A percentile compares a stretch with the other conserved stretches of the same genome.
Conservation (phyloP, 2,888 invertebrate genomes). For the Belgica antarctica region DNA sequence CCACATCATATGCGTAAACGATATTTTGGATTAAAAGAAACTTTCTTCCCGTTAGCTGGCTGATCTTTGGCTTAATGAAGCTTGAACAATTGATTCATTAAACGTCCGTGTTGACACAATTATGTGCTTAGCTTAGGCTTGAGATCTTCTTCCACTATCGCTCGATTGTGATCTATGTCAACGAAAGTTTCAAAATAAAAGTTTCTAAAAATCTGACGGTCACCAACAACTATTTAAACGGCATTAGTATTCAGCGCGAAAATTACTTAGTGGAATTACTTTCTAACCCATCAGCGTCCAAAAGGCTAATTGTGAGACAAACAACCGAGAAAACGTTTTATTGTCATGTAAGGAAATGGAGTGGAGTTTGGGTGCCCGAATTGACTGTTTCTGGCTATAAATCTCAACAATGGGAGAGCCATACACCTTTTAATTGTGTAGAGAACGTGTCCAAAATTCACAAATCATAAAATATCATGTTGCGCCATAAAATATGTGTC, state of each 20-base stretch:
- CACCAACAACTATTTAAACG: background rate
- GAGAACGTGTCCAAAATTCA: constrained; percentile 26
- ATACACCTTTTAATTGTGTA: too few relatives aligned
- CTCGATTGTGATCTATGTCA: constrained; percentile 13
- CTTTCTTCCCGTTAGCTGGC: background rate
- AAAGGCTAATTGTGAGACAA: constrained; percentile 18
- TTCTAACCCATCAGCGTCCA: constrained; percentile 11
- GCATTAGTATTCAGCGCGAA: constrained; percentile 36
- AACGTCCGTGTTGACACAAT: background rate
- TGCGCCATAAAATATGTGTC: background rate
- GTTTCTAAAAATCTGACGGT: constrained; percentile 5
- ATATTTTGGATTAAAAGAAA: constrained; percentile 1
- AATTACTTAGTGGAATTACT: background rate
- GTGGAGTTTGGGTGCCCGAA: background rate
- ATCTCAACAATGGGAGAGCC: too few relatives aligned
- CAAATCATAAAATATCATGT: background rate
- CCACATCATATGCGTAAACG: background rate
- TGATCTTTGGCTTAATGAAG: background rate
- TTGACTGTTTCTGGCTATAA: background rate
- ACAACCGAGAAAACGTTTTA: background rate
- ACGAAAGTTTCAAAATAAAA: background rate
- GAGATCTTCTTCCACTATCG: background rate
- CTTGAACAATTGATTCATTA: background rate
- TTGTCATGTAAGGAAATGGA: too few relatives aligned
- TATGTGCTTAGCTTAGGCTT: background rate